Base-by-base conservation (phyloP, 2,113 vertebrate genomes). In the Oreochromis spilurus region DNA sequence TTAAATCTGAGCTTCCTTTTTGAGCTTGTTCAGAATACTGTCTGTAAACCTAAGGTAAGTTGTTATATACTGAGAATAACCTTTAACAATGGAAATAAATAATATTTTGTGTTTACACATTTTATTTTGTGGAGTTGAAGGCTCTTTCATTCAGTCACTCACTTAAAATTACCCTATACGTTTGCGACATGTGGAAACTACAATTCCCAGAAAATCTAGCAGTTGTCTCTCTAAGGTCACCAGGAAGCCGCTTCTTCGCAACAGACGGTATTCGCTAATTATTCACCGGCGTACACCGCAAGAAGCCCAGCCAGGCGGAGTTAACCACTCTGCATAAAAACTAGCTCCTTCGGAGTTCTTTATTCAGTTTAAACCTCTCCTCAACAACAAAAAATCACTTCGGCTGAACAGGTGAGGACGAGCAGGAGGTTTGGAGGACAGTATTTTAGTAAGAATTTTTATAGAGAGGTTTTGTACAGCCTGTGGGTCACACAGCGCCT, bases 131-230 rank as follows among this genome's bases (percentile, higher is more conserved):
- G n/a, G 13, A 5, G 65, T 4, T 43, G 38, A 24, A 14, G 38
- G 36, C 10, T 67, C 34, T 67, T 67, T 21, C 62, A 67, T 67
- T 67, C 19, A 16, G 21, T 24, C 65, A 70, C 65, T 43, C n/a
- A 43, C 21, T 70, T 70, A 70, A 72, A 72, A 24, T 43, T 2
- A 72, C n/a, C 5, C 13, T 70, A 6, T 4, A 26, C 65, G 13
- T 72, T 58, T 45, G 36, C 14, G 10, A 81, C 55, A 45, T 10
- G 17, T 50, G 43, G 16, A 31, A 75, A 87, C 91, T 84, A 3
- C 38, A 90, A 84, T 67, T 84, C 91, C 92, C 94, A 94, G 65
- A 87, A 75, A 79, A 1, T 36, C 83, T 21, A 45, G 14, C 1
- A 2, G 1, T 1, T 0, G 40, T 72, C 6, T 9, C 36, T 11